A percentile compares a stretch with the other conserved stretches of the same genome.
These are phyloP conservation scores for Characodon lateralis DNA, from an alignment of 2,797 vertebrate genomes.

Conservation along the genomic window DNA sequence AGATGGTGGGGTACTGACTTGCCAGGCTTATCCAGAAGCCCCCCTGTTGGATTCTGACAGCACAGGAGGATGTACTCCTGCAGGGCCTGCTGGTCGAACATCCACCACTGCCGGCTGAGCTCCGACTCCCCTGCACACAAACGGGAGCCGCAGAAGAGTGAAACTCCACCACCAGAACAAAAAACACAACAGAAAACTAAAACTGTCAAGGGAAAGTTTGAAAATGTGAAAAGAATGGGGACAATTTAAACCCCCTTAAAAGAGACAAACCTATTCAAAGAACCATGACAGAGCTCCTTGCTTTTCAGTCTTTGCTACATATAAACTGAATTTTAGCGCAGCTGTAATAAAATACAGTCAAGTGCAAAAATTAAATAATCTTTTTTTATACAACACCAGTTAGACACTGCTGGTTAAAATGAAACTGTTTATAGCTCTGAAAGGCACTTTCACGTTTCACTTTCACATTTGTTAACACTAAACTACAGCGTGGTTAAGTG, in stretches of 20 bases:
- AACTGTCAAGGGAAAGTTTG: neutral
- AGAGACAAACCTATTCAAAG: no score
- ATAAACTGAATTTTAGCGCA: neutral
- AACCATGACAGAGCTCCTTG: neutral
- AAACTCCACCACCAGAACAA: neutral
- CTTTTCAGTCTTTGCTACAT: neutral
- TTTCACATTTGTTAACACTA: no score
- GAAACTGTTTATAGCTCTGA: neutral
- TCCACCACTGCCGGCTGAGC: conserved; percentile 90
- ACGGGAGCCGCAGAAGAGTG: neutral
- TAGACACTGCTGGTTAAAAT: no score
- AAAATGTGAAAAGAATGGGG: neutral
- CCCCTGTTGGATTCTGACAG: conserved; percentile 93
- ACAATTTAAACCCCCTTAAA: neutral
- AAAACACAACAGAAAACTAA: neutral
- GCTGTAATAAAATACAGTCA: neutral
- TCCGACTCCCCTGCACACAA: conserved; percentile 82
- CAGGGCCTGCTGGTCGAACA: conserved; percentile 94
- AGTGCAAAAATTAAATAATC: neutral
- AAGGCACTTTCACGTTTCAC: neutral
- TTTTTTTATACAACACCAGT: neutral
- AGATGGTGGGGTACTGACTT: conserved; percentile 87
- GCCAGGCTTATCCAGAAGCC: conserved; percentile 95
- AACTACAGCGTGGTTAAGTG: no score
- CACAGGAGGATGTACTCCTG: conserved; percentile 98